Percentiles rank a stretch among this genome's conserved stretches.
These are phyloP conservation scores for Muntiacus reevesi DNA, from an alignment of 2,113 vertebrate species.

Conservation along the genomic window DNA sequence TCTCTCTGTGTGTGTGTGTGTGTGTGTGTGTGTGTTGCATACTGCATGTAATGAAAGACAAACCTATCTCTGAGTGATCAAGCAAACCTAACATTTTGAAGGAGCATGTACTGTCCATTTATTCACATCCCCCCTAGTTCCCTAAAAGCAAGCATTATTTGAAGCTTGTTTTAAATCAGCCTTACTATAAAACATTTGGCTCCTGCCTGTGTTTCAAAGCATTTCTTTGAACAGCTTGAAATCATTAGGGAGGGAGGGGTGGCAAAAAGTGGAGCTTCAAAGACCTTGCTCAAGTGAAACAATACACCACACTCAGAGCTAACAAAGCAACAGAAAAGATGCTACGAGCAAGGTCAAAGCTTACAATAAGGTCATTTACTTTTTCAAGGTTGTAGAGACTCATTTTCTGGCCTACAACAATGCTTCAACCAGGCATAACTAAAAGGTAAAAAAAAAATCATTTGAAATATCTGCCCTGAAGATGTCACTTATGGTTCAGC, in stretches of 20 bases:
- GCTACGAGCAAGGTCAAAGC: constrained; percentile 47
- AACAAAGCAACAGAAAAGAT: constrained; percentile 35
- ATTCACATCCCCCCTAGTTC: background rate
- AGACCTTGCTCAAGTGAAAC: constrained; percentile 49
- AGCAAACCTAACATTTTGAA: background rate
- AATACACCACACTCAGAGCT: constrained; percentile 20
- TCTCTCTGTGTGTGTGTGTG: background rate
- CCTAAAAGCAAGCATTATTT: constrained; percentile 42
- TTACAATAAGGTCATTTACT: constrained; percentile 36
- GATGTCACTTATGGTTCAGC: constrained; percentile 40
- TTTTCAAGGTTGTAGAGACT: constrained; percentile 4
- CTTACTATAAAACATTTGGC: constrained; percentile 55
- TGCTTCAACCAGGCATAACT: background rate
- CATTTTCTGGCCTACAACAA: constrained; percentile 35
- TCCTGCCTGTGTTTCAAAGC: constrained; percentile 52
- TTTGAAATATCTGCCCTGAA: constrained; percentile 15
- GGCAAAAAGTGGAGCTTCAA: constrained; percentile 48
- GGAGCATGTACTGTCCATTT: background rate
- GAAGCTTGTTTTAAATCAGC: constrained; percentile 53
- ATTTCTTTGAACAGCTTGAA: constrained; percentile 67
- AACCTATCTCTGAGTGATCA: background rate
- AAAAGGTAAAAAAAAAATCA: background rate
- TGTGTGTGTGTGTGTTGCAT: background rate
- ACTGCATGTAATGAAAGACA: constrained; percentile 31
- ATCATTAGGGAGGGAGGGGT: constrained; percentile 37